A percentile compares a stretch with the other conserved stretches of the same genome.
Conservation (phyloP, 1,140 invertebrate species). For the Drosophila hydei region DNA sequence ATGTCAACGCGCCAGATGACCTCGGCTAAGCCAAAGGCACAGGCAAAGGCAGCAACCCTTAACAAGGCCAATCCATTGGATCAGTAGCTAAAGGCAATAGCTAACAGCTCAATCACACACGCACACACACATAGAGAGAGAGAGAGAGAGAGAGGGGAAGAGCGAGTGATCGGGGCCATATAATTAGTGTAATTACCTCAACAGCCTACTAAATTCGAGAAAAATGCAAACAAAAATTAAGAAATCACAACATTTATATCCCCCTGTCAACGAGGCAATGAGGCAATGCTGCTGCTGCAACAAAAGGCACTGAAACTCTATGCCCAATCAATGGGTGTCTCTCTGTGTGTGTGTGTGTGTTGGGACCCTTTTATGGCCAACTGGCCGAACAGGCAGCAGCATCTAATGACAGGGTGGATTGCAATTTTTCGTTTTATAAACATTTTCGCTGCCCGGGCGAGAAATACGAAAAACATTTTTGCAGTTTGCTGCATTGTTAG, state of each 20-base stretch:
- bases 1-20: conserved; percentile 58
- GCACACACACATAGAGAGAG: not conserved
- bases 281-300: conserved; percentile 29
- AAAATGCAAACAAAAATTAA: conserved; percentile 84
- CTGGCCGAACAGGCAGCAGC: conserved; percentile 38
- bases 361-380: conserved; percentile 36
- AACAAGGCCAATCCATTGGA: conserved; percentile 26
- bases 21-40: conserved; percentile 17
- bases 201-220: conserved; percentile 81
- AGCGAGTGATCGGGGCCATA: conserved; percentile 56
- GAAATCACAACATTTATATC: conserved; percentile 83
- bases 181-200: conserved; percentile 82
- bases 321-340: conserved; percentile 21
- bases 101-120: conserved; percentile 20
- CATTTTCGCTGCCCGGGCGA: conserved; percentile 47
- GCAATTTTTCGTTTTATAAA: conserved; percentile 67
- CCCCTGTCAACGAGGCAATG: conserved; percentile 69
- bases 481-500: conserved; percentile 62
- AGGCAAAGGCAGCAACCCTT: conserved; percentile 52
- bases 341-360: conserved; percentile 16
- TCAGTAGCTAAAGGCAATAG: no score
- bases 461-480: conserved; percentile 23
- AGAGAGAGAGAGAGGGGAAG: no score
- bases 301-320: conserved; percentile 34
- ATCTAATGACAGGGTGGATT: conserved; percentile 79